phyloP scores from a whole-genome alignment of 1,140 invertebrate genomes.

The Leptopilina clavipes region DNA sequence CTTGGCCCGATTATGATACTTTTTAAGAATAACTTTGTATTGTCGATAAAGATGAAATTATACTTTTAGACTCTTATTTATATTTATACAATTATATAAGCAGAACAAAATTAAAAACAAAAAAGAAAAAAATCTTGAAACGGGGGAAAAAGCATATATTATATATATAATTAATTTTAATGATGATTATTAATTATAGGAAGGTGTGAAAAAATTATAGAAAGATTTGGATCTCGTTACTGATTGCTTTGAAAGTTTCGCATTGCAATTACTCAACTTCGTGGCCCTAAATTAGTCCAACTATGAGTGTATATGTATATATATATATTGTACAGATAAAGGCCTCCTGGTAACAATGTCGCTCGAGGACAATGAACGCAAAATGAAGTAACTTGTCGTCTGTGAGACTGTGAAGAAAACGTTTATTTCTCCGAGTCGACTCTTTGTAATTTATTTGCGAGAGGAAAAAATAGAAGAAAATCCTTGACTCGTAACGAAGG shows the following conservation, averaged over 20 bases:
- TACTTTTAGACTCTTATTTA: neutral
- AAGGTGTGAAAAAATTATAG: neutral
- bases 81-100: neutral
- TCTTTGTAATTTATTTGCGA: conserved; percentile 12
- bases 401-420: conserved; percentile 30
- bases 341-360: conserved; percentile 3
- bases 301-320: neutral
- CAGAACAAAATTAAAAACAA: neutral
- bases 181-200: neutral
- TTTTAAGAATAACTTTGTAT: too few relatives aligned
- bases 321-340: neutral
- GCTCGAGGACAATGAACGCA: conserved; percentile 32
- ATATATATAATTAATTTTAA: neutral
- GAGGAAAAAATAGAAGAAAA: neutral
- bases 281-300: conserved; percentile 19
- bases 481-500: conserved; percentile 19
- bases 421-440: conserved; percentile 3
- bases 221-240: neutral
- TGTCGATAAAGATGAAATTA: too few relatives aligned
- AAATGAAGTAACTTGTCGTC: conserved; percentile 30
- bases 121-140: neutral
- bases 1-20: too few relatives aligned
- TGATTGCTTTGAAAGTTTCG: neutral
- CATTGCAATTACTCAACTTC: neutral
- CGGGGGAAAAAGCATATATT: neutral